These are phyloP conservation scores for crab-eating macaque (Macaca fascicularis) DNA, from an alignment of 2,113 vertebrate genomes.

Conservation along the genomic window T2T-MFA8v1.1 NC_088387.1:46389001-46389500, in stretches of 20 bases:
- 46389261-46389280: not conserved
- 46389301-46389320: not conserved
- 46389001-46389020: not conserved
- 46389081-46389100: not conserved
- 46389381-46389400: not conserved
- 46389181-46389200: not conserved
- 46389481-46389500: not conserved
- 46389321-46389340: not conserved
- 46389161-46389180: not conserved
- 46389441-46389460: not conserved
- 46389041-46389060: not conserved
- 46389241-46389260: not conserved
- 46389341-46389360: not conserved
- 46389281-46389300: not conserved
- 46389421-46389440: not conserved
- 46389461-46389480: not conserved
- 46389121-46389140: not conserved
- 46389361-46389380: not conserved
- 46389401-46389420: not conserved
- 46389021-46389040: not conserved
- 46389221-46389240: not conserved
- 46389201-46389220: not conserved
- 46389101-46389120: not conserved
- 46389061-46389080: not conserved
- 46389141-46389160: not conserved